Percentiles rank a stretch among this genome's conserved stretches.
phyloP scores from a whole-genome alignment of 2,113 vertebrate genomes.

The Suricata suricatta region DNA sequence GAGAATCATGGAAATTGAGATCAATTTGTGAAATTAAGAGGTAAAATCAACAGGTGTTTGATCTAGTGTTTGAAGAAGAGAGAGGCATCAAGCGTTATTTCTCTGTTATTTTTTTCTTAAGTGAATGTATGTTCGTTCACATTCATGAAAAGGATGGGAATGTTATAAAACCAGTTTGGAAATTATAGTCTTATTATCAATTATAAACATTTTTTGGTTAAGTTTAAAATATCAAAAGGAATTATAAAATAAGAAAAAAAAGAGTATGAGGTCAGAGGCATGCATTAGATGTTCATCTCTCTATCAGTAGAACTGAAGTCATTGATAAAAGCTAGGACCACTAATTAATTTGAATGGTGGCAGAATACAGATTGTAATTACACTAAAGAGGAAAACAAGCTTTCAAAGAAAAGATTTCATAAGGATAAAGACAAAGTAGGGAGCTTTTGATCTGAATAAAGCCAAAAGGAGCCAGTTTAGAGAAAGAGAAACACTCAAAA shows the following conservation, averaged over 20 bases:
- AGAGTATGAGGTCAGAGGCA: rapidly evolving
- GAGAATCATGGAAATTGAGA: not conserved
- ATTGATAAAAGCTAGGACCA: not conserved
- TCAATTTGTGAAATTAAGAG: not conserved
- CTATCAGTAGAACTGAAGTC: not conserved
- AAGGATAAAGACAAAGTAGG: not conserved
- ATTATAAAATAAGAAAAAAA: not conserved
- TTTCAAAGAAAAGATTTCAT: not conserved
- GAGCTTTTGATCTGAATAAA: not conserved
- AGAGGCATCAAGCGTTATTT: not conserved
- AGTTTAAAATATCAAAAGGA: not conserved
- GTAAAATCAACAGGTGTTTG: not conserved
- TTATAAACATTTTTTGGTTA: not conserved
- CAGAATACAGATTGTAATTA: not conserved
- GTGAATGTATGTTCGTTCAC: not conserved
- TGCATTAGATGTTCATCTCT: not conserved
- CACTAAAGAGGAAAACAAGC: not conserved
- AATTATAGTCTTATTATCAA: not conserved
- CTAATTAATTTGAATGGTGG: not conserved
- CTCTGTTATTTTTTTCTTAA: not conserved
- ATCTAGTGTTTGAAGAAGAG: not conserved
- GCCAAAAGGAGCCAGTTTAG: not conserved
- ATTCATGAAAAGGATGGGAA: not conserved
- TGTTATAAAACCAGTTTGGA: not conserved
- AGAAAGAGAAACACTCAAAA: not conserved